Evolutionary conservation across 2,797 vertebrate genomes (phyloP), one percentile per base, ranked within the genome.

Genomic region (Otolemur crassicaudatus): DNA sequence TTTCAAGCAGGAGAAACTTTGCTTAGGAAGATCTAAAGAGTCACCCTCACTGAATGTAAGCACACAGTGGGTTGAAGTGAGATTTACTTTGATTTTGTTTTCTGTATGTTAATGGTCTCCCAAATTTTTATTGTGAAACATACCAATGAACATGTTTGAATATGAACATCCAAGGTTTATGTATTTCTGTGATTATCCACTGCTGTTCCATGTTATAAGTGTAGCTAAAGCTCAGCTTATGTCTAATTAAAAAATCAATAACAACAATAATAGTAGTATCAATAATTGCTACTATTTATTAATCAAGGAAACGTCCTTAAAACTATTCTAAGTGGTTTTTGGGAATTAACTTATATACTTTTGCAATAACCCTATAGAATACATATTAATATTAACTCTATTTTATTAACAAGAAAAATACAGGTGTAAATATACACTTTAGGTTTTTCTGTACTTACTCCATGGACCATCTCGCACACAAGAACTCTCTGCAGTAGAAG

Each of bases 341-440:
- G 14, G 72, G 46, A 77, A 43, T 81, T 90, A 70, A 69, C 49
- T 85, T 60, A 31, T 27, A 34, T 46, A 60, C 1, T 5, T 69
- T 73, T 83, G 80, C 11, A 76, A 22, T 11, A 90, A 63, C 0
- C 10, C 20, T 84, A 11, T 70, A 14, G 9, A 69, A 3, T 63
- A 53, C 19, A 7, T 19, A 22, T 1, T 89, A 19, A 4, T 53
- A 60, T 37, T 79, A 89, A 77, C 22, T 6, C 1, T 89, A 73
- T 70, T 70, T 94, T 80, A 46, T 43, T 87, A 67, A 29, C 86
- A 27, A 94, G 40, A 76, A 86, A 90, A 76, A 72, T 61, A 3
- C 20, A 81, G 40, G 27, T 83, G 13, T 8, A 82, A 77, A 63
- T 56, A 4, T 46, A 43, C 13, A n/a, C 63, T 85, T 86, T 43